Percentiles rank a stretch among this genome's conserved stretches.
phyloP scores from a whole-genome alignment of 1,140 invertebrate species.

The Conus ventricosus region DNA sequence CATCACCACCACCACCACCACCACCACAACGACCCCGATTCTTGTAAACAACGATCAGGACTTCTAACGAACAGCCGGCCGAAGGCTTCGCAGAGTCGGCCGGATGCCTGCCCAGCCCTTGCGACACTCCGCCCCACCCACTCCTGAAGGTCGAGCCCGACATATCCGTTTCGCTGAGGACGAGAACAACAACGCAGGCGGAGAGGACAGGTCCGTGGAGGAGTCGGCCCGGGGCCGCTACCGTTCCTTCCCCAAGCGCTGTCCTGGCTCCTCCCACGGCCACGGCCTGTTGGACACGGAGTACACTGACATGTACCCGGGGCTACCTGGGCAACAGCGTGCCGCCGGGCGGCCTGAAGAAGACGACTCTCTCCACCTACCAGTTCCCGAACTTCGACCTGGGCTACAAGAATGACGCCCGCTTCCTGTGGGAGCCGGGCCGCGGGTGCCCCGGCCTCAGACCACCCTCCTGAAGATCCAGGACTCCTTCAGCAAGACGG shows the following conservation, averaged over 20 bases:
- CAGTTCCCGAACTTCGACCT: conserved; percentile 64
- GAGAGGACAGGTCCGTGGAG: not conserved
- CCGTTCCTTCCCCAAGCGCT: not conserved
- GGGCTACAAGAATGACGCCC: conserved; percentile 62
- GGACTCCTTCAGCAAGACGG: conserved; percentile 66
- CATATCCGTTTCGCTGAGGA: not conserved
- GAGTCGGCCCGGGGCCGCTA: not conserved
- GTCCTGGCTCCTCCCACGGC: not conserved
- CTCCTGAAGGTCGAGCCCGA: conserved; percentile 14
- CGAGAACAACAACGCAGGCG: not conserved
- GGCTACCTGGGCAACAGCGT: conserved; percentile 60
- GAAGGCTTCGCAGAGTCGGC: too few species aligned
- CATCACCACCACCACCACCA: conserved; percentile 56
- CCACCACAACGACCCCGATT: conserved; percentile 47
- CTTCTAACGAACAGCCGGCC: too few species aligned
- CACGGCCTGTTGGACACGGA: conserved; percentile 41
- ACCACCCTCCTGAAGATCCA: conserved; percentile 62
- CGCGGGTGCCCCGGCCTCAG: conserved; percentile 64
- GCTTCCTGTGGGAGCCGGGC: conserved; percentile 68
- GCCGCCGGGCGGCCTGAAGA: conserved; percentile 56
- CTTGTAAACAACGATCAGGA: too few species aligned
- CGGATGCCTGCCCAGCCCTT: not conserved
- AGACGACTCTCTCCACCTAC: conserved; percentile 32
- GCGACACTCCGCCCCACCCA: conserved; percentile 36
- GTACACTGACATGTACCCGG: conserved; percentile 61